phyloP scores from a whole-genome alignment of 2,797 vertebrate genomes.

The Vultur gryphus region DNA sequence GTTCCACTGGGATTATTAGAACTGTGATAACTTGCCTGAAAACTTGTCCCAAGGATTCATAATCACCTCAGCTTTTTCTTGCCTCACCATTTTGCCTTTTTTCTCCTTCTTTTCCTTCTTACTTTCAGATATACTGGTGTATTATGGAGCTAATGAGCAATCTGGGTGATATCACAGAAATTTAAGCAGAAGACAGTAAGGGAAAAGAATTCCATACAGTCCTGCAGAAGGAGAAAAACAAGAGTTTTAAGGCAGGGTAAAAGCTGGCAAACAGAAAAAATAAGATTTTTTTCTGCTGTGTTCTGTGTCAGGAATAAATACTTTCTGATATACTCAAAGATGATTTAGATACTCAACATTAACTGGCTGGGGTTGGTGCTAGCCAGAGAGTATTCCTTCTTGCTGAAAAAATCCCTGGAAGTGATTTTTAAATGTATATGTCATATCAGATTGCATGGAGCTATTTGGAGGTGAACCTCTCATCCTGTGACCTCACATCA shows the following conservation, averaged over 20 bases:
- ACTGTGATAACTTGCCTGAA: neutral
- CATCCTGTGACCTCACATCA: constrained; percentile 11
- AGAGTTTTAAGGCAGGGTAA: neutral
- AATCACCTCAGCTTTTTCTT: neutral
- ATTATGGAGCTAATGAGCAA: neutral
- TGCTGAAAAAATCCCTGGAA: neutral
- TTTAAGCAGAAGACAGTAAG: neutral
- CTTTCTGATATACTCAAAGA: neutral
- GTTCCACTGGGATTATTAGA: neutral
- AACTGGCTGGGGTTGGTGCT: neutral
- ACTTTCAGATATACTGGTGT: neutral
- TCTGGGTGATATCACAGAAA: neutral
- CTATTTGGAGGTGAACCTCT: constrained; percentile 1
- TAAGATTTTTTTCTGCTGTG: neutral
- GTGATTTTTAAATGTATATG: constrained; percentile 2
- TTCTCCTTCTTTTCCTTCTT: neutral
- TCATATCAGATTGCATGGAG: constrained; percentile 16
- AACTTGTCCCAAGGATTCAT: neutral
- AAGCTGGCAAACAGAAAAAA: neutral
- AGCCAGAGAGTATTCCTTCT: neutral
- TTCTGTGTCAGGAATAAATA: neutral
- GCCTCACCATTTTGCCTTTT: neutral
- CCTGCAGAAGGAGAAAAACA: neutral
- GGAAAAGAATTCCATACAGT: neutral
- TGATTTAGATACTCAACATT: neutral